Evolutionary conservation across 2,113 vertebrate species (phyloP).

Genomic region (Ellobius talpinus): DNA sequence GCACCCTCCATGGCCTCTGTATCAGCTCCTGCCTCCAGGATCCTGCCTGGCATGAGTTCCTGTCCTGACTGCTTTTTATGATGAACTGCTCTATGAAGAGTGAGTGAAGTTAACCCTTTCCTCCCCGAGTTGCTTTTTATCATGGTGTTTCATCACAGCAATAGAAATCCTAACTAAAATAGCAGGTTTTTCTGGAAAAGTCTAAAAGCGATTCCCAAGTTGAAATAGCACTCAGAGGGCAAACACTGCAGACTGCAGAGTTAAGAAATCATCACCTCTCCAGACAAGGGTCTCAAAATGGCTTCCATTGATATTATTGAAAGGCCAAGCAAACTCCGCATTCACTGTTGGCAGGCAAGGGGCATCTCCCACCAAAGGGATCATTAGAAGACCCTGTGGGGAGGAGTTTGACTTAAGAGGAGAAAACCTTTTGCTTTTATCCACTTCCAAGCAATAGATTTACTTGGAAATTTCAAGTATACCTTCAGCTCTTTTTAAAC

Average conservation of each 20-base stretch:
- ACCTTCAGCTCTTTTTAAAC: conserved; percentile 17
- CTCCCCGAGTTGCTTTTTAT: neutral
- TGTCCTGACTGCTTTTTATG: neutral
- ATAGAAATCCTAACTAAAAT: neutral
- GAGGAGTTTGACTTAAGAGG: conserved; percentile 62
- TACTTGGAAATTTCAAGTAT: conserved; percentile 51
- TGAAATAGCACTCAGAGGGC: neutral
- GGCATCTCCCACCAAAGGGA: conserved; percentile 61
- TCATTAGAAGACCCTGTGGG: conserved; percentile 49
- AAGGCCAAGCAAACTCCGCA: conserved; percentile 55
- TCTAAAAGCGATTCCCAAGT: neutral
- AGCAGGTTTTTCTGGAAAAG: neutral
- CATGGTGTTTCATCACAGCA: neutral
- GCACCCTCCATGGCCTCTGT: neutral
- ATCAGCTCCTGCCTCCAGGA: neutral
- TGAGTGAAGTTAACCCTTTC: neutral
- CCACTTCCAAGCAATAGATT: conserved; percentile 57
- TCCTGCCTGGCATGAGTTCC: neutral
- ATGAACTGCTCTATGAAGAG: neutral
- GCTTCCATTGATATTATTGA: conserved; percentile 63
- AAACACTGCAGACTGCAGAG: neutral
- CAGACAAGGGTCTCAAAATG: neutral
- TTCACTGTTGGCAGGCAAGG: conserved; percentile 38
- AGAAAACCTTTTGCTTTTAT: conserved; percentile 42
- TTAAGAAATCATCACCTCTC: conserved; percentile 40